Conservation (phyloP, 2,888 invertebrate species). For the Nowickia ferox region DNA sequence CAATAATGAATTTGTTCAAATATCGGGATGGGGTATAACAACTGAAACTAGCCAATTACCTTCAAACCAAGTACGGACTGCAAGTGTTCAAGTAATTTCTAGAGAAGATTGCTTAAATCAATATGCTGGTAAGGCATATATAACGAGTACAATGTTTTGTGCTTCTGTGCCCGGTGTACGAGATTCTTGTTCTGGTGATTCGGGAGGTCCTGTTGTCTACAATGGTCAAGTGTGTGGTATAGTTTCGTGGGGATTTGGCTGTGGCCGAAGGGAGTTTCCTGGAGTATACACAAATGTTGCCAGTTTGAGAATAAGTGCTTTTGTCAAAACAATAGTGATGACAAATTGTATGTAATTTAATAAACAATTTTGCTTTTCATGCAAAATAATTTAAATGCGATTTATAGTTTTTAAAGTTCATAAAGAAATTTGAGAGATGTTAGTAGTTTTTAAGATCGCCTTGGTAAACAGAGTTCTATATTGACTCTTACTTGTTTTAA, state of each 20-base stretch:
- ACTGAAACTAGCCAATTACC: constrained; percentile 73
- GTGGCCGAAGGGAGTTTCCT: constrained; percentile 76
- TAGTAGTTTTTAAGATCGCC: too few species aligned
- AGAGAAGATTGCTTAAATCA: constrained; percentile 73
- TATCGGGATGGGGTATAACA: constrained; percentile 80
- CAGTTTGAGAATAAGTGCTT: constrained; percentile 73
- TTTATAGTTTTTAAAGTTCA: background rate
- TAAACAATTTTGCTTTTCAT: background rate
- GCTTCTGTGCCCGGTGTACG: constrained; percentile 76
- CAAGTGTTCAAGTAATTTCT: constrained; percentile 75
- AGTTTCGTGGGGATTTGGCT: constrained; percentile 85
- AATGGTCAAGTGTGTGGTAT: constrained; percentile 85
- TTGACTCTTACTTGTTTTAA: too few species aligned
- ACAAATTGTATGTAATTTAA: constrained; percentile 62
- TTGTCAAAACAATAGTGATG: constrained; percentile 74
- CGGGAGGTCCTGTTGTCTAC: constrained; percentile 80
- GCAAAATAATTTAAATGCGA: background rate
- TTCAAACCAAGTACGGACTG: constrained; percentile 77
- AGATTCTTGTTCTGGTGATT: constrained; percentile 81
- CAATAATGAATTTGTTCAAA: constrained; percentile 74
- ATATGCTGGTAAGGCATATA: constrained; percentile 73
- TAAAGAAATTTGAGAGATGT: too few species aligned
- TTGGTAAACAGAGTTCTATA: too few species aligned
- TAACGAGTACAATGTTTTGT: constrained; percentile 80
- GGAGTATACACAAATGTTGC: constrained; percentile 78